Conservation (phyloP, 2,888 invertebrate species). For the Linnaemya vulpina region DNA sequence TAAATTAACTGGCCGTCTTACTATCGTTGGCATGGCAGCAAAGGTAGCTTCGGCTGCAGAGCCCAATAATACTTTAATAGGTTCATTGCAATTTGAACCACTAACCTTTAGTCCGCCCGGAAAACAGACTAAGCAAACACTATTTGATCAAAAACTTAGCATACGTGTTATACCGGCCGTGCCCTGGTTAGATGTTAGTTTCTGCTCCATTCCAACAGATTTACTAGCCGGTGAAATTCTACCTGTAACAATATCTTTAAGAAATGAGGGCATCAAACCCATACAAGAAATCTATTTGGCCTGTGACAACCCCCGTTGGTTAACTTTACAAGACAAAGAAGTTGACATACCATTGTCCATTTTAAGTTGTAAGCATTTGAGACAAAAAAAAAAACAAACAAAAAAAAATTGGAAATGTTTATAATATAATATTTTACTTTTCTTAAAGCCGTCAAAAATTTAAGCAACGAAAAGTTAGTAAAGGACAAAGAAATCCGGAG, state of each 20-base stretch:
- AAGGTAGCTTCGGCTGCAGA: conserved; percentile 81
- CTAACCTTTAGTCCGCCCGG: conserved; percentile 78
- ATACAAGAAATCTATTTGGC: conserved; percentile 86
- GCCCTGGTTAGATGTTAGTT: conserved; percentile 90
- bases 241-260: conserved; percentile 85
- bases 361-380: conserved; percentile 78
- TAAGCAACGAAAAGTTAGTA: conserved; percentile 81
- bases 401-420: background rate
- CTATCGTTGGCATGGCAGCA: conserved; percentile 88
- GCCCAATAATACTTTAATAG: conserved; percentile 78
- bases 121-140: conserved; percentile 75
- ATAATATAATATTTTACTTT: background rate
- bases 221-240: conserved; percentile 89
- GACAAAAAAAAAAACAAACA: background rate
- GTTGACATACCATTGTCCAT: conserved; percentile 81
- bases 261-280: conserved; percentile 86
- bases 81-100: conserved; percentile 81
- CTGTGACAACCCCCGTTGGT: conserved; percentile 81
- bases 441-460: conserved; percentile 78
- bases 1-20: conserved; percentile 88
- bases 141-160: conserved; percentile 87
- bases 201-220: conserved; percentile 86
- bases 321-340: conserved; percentile 80
- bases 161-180: conserved; percentile 90
- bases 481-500: conserved; percentile 82